Base-by-base conservation (phyloP, 2,888 invertebrate genomes). In the Tipula helvola region DNA sequence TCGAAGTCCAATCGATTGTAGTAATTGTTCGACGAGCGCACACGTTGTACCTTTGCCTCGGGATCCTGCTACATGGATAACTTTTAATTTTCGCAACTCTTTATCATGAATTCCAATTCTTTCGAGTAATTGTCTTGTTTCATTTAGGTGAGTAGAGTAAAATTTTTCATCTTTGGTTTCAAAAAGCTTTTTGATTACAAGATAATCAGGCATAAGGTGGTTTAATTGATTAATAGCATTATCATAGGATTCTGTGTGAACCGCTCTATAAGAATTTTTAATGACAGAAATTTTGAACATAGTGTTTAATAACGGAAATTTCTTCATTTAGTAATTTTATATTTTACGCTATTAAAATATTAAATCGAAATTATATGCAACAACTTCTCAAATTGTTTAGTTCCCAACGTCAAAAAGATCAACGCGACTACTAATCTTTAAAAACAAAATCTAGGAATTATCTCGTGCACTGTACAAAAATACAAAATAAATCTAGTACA, bases 21-120 rank as follows among this genome's bases (percentile, higher is more conserved):
- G 93, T 88, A 99, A 96, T 0, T 96, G 95, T 91, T 99, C 99
- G 88, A 95, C 95, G 91, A 97, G 95, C 0, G 98, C 98, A 90
- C 98, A 98, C 0, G 98, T 98, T 18, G 98, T 97, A 36, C 97
- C 94, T 93, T 99, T 99, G 86, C 99, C 99, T 92, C 99, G 99
- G 0, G 99, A 99, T 10, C 99, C 99, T 87, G 97, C 95, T 7
- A 99, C 95, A 92, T 99, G 99, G 89, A 99, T 97, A 83, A 98
- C 94, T 87, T 97, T 95, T 18, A 98, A 90, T 87, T 93, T 92
- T 89, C 96, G 95, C 87, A 98, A 90, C 88, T 94, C 93, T 0
- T 94, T 92, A 18, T 95, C 88, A 0, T 92, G 91, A 2, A 96
- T 90, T 28, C 96, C 96, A 47, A 93, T 93, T 87, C 95, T 93